Conservation (phyloP, 2,888 invertebrate genomes). For the Hoplodrina blanda region DNA sequence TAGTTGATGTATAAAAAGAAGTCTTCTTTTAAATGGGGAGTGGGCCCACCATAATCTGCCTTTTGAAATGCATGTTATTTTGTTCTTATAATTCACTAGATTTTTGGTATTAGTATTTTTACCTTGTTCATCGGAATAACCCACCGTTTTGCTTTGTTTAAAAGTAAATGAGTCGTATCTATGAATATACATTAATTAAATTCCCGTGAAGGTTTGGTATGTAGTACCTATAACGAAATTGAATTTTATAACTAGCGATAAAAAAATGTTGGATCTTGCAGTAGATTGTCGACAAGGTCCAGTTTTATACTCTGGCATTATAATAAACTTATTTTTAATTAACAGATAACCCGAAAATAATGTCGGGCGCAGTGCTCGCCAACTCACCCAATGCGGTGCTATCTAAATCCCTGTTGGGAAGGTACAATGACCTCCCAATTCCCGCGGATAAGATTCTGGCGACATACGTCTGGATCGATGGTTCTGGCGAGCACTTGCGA, state of each 20-base stretch:
- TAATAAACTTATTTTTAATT: slow-evolving; percentile 21
- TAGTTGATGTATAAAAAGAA: background rate
- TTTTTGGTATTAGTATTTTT: background rate
- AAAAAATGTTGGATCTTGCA: background rate
- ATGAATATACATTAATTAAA: background rate
- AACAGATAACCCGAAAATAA: slow-evolving; percentile 87
- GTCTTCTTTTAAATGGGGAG: background rate
- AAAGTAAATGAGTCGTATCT: no score
- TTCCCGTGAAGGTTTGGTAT: background rate
- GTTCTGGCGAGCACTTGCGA: slow-evolving; percentile 96
- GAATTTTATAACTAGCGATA: background rate
- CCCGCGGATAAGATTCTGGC: slow-evolving; percentile 95
- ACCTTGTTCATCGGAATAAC: background rate
- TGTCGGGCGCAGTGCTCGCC: slow-evolving; percentile 87
- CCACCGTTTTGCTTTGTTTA: background rate
- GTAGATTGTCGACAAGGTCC: background rate
- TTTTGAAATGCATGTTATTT: background rate
- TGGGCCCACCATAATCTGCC: background rate
- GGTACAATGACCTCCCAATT: slow-evolving; percentile 94
- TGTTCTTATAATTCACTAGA: background rate
- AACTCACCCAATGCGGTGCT: slow-evolving; percentile 96
- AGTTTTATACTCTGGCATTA: background rate
- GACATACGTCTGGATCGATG: slow-evolving; percentile 98
- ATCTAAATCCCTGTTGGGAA: slow-evolving; percentile 93
- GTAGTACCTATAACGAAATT: background rate